Percentiles rank a stretch among this genome's conserved stretches.
These are phyloP conservation scores for Ectobius pallidus DNA, from an alignment of 2,888 invertebrate species.

Conservation along the genomic window DNA sequence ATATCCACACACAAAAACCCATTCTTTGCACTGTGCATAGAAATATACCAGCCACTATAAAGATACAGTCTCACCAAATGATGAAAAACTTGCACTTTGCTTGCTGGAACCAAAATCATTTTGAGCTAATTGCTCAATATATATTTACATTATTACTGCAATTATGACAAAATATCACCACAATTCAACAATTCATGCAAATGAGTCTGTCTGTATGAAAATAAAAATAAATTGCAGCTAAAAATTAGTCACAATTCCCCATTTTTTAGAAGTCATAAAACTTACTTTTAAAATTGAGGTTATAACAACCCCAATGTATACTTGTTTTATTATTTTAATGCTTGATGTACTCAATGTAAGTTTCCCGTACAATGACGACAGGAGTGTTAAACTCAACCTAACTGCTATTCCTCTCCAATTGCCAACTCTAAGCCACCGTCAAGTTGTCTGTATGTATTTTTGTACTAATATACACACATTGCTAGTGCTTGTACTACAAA, in stretches of 20 bases:
- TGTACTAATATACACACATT: slow-evolving; percentile 30
- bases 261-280: slow-evolving; percentile 14
- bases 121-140: slow-evolving; percentile 17
- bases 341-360: slow-evolving; percentile 9
- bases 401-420: not conserved
- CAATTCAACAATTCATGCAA: slow-evolving; percentile 22
- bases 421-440: not conserved
- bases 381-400: not conserved
- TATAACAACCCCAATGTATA: slow-evolving; percentile 23
- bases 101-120: slow-evolving; percentile 20
- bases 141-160: slow-evolving; percentile 25
- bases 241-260: slow-evolving; percentile 27
- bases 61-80: not conserved
- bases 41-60: slow-evolving; percentile 16
- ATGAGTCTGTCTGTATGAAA: slow-evolving; percentile 22
- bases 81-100: slow-evolving; percentile 12
- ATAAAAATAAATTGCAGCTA: slow-evolving; percentile 28
- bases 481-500: slow-evolving; percentile 21
- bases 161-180: slow-evolving; percentile 25
- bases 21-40: slow-evolving; percentile 10
- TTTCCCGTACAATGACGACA: not conserved
- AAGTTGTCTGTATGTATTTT: slow-evolving; percentile 9
- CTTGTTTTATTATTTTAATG: slow-evolving; percentile 6
- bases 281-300: slow-evolving; percentile 22
- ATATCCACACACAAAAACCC: slow-evolving; percentile 20